These are phyloP conservation scores for Chloropsis cyanopogon DNA, from an alignment of 2,113 vertebrate species.

Conservation along the genomic window DNA sequence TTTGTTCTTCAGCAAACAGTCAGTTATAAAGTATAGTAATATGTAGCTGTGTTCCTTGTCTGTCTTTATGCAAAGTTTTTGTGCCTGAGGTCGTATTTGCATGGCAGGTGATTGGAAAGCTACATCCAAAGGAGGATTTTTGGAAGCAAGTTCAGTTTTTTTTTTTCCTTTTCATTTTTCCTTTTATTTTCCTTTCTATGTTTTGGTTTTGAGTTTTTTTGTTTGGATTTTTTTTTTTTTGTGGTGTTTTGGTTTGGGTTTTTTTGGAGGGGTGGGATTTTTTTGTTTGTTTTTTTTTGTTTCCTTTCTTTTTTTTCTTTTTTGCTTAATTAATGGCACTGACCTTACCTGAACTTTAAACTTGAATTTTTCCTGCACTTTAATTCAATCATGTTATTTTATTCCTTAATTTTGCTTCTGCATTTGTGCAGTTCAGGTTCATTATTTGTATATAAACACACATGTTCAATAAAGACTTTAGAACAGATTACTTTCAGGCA, in stretches of 20 bases:
- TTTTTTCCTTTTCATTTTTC: background rate
- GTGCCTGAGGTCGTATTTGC: slow-evolving; percentile 60
- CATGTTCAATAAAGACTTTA: slow-evolving; percentile 58
- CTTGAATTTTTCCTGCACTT: slow-evolving; percentile 80
- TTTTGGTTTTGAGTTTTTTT: background rate
- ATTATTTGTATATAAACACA: slow-evolving; percentile 66
- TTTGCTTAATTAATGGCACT: slow-evolving; percentile 68
- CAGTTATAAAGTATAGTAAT: slow-evolving; percentile 33
- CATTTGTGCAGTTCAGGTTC: slow-evolving; percentile 58
- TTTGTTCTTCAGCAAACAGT: background rate
- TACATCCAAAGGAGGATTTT: slow-evolving; percentile 75
- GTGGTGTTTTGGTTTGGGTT: background rate
- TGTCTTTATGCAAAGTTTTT: slow-evolving; percentile 39
- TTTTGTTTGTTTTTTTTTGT: background rate
- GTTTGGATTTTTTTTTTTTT: background rate
- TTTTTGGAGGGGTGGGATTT: background rate
- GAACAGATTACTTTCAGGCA: slow-evolving; percentile 40
- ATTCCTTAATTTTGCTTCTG: slow-evolving; percentile 59
- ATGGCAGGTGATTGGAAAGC: slow-evolving; percentile 64
- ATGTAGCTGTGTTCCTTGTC: slow-evolving; percentile 39
- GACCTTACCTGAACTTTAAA: slow-evolving; percentile 72
- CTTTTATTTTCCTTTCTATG: background rate
- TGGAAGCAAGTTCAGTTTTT: slow-evolving; percentile 59
- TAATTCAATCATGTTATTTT: slow-evolving; percentile 66
- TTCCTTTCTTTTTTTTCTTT: background rate